These are phyloP conservation scores for Tridacna gigas DNA, from an alignment of 2,888 invertebrate species.

Conservation along the genomic window DNA sequence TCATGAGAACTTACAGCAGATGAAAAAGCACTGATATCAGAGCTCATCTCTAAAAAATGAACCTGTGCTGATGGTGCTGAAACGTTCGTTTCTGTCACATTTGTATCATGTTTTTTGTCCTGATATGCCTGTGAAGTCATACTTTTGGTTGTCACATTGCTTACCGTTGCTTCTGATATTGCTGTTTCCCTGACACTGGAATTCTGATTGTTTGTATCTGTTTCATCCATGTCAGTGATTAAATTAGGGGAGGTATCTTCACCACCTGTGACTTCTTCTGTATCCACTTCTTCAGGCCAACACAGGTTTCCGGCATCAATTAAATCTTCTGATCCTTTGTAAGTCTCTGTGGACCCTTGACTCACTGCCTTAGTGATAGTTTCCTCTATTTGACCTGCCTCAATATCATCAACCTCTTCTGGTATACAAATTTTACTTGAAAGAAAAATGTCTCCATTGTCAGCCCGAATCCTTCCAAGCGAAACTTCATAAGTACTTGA, in stretches of 20 bases:
- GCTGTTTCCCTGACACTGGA: background rate
- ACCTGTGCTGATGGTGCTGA: constrained; percentile 32
- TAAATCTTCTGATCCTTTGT: constrained; percentile 2
- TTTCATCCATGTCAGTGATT: background rate
- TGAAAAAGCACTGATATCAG: constrained; percentile 65
- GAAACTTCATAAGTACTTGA: background rate
- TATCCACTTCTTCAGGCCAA: constrained; percentile 83
- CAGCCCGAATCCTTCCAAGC: background rate
- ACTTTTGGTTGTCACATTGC: background rate
- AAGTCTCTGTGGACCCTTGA: background rate
- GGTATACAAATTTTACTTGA: constrained; percentile 58
- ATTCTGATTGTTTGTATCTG: background rate
- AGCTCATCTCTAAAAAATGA: constrained; percentile 68
- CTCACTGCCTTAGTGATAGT: background rate
- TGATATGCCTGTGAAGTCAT: background rate
- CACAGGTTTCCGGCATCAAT: constrained; percentile 54
- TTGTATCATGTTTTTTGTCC: background rate
- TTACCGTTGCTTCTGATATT: background rate
- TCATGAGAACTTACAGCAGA: constrained; percentile 28
- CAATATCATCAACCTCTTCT: constrained; percentile 65
- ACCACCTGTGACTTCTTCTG: constrained; percentile 55
- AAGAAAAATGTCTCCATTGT: background rate
- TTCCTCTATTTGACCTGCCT: background rate
- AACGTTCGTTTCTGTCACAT: constrained; percentile 31
- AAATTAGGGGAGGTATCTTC: background rate